Conservation (phyloP, 2,888 invertebrate genomes). For the Zonitis immaculata region DNA sequence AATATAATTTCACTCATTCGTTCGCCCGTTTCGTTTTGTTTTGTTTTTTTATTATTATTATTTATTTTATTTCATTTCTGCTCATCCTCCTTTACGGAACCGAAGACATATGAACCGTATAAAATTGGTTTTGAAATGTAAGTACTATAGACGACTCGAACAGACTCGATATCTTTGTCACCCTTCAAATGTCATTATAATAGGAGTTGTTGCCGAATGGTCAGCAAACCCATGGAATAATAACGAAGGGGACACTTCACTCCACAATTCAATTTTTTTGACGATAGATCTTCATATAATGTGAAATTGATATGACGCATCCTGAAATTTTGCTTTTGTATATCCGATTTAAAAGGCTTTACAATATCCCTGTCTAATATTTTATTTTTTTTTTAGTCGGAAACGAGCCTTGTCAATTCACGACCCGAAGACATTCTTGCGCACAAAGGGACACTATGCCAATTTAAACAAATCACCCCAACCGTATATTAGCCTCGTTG, state of each 20-base stretch:
- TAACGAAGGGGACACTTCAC: conserved; percentile 41
- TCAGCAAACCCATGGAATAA: conserved; percentile 45
- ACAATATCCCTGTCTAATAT: conserved; percentile 8
- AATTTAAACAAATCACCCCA: conserved; percentile 17
- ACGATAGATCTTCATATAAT: conserved; percentile 47
- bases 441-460: neutral
- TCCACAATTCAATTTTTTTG: conserved; percentile 48
- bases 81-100: conserved; percentile 23
- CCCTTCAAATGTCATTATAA: conserved; percentile 45
- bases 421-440: conserved; percentile 1
- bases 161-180: conserved; percentile 45
- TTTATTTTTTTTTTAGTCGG: neutral
- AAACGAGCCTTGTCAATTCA: neutral
- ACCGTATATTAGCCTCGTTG: conserved; percentile 2
- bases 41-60: too few species aligned
- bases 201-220: conserved; percentile 40
- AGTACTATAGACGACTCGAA: conserved; percentile 44
- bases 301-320: conserved; percentile 48
- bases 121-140: conserved; percentile 46
- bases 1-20: conserved; percentile 8
- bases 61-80: neutral
- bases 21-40: conserved; percentile 1
- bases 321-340: conserved; percentile 37
- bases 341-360: conserved; percentile 15
- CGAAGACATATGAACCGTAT: conserved; percentile 43